phyloP scores from a whole-genome alignment of 2,113 vertebrate genomes.

The Genyomyrus donnyi region DNA sequence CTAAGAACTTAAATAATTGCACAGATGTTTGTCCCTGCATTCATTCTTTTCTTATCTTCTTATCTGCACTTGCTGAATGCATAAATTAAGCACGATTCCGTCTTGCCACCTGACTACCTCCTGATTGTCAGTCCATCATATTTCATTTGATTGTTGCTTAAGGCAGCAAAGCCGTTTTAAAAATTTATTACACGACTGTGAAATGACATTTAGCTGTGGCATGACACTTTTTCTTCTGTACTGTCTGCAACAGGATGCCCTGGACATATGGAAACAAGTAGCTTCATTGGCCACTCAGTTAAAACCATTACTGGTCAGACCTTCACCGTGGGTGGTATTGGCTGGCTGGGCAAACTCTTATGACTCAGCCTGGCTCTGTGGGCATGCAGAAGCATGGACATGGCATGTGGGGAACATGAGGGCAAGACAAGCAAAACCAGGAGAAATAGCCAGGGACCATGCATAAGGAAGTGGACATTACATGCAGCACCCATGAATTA shows the following conservation, averaged over 20 bases:
- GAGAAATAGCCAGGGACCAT: not conserved
- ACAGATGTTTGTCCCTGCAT: not conserved
- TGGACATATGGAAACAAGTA: not conserved
- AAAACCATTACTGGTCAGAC: not conserved
- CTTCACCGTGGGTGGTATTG: not conserved
- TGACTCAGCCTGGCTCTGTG: not conserved
- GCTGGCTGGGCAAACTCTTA: not conserved
- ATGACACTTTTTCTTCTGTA: not conserved
- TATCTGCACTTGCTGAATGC: not conserved
- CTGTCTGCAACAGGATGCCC: not conserved
- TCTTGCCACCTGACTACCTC: not conserved
- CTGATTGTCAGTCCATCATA: not conserved
- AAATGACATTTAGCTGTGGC: not conserved
- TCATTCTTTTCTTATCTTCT: not conserved
- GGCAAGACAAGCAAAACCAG: not conserved
- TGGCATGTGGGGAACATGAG: not conserved
- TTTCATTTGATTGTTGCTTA: not conserved
- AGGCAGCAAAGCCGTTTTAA: not conserved
- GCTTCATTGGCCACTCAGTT: not conserved
- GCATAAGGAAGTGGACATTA: not conserved
- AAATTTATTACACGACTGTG: not conserved
- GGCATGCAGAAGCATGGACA: not conserved
- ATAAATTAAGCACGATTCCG: not conserved
- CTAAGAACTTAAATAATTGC: not conserved
- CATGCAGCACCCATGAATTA: not conserved